Evolutionary conservation across 2,888 invertebrate genomes (phyloP).

Genomic region (Scotopteryx bipunctaria): DNA sequence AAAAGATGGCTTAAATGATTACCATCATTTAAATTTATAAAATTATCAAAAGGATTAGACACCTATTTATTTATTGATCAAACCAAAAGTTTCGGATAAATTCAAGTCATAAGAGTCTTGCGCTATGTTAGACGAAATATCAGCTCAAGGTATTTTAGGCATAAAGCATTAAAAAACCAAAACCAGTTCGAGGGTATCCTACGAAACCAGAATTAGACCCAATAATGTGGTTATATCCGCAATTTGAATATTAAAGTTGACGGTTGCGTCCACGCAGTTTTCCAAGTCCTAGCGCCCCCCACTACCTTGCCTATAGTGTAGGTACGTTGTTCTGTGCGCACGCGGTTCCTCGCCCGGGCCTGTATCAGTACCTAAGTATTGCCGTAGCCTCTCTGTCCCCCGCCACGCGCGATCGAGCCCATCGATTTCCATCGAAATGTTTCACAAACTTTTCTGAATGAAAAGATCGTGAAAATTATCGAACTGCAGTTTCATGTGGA

Average conservation of each 20-base stretch:
- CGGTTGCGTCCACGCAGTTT: conserved; percentile 67
- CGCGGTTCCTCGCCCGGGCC: conserved; percentile 51
- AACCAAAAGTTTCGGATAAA: no score
- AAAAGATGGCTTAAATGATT: no score
- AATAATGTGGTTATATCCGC: conserved; percentile 17
- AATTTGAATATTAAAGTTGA: conserved; percentile 19
- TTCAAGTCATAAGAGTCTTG: no score
- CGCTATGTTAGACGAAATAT: not conserved
- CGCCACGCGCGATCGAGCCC: conserved; percentile 63
- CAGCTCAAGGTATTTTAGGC: conserved; percentile 2
- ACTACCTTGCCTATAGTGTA: conserved; percentile 43
- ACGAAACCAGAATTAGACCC: conserved; percentile 18
- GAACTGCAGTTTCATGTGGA: conserved; percentile 21
- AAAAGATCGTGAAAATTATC: conserved; percentile 64
- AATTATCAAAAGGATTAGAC: no score
- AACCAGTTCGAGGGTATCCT: conserved; percentile 19
- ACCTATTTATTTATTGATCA: no score
- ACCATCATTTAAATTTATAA: no score
- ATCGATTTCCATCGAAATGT: conserved; percentile 55
- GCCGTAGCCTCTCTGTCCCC: conserved; percentile 63
- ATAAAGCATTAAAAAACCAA: conserved; percentile 5
- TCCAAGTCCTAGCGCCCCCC: conserved; percentile 69
- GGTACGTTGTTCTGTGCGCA: conserved; percentile 34
- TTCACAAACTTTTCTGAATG: conserved; percentile 75
- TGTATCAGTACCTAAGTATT: conserved; percentile 44